These are phyloP conservation scores for Blastobasis adustella DNA, from an alignment of 2,888 invertebrate genomes.

Conservation along the genomic window DNA sequence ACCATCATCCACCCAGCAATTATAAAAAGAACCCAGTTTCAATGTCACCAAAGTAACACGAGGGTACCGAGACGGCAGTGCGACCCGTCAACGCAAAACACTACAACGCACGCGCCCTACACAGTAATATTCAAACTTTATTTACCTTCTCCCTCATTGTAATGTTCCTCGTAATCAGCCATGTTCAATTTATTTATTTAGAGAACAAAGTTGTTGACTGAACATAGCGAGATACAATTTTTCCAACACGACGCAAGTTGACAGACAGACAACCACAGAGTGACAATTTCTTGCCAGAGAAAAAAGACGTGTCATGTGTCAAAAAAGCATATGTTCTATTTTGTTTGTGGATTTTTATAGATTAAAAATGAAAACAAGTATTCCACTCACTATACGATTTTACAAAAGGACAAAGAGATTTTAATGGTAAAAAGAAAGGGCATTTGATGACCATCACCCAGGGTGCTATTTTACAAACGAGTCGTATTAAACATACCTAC, in stretches of 20 bases:
- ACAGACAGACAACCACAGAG: constrained; percentile 9
- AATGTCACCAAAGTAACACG: constrained; percentile 72
- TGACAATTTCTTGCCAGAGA: constrained; percentile 30
- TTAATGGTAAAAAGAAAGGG: no score
- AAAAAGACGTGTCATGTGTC: constrained; percentile 48
- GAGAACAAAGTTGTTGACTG: constrained; percentile 60
- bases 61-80: constrained; percentile 48
- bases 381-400: no score
- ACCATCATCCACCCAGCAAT: constrained; percentile 70
- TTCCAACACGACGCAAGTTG: constrained; percentile 69
- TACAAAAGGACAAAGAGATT: no score
- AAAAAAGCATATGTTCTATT: no score
- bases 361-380: no score
- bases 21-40: constrained; percentile 73
- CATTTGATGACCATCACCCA: no score
- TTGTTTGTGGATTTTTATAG: no score
- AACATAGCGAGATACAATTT: constrained; percentile 68
- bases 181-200: constrained; percentile 72
- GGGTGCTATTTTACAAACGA: no score
- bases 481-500: no score
- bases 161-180: constrained; percentile 69
- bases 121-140: constrained; percentile 62
- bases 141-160: constrained; percentile 72
- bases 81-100: constrained; percentile 33
- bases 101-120: constrained; percentile 44